A percentile compares a stretch with the other conserved stretches of the same genome.
Evolutionary conservation across 2,888 invertebrate genomes (phyloP).

Genomic region (Pterostichus madidus): DNA sequence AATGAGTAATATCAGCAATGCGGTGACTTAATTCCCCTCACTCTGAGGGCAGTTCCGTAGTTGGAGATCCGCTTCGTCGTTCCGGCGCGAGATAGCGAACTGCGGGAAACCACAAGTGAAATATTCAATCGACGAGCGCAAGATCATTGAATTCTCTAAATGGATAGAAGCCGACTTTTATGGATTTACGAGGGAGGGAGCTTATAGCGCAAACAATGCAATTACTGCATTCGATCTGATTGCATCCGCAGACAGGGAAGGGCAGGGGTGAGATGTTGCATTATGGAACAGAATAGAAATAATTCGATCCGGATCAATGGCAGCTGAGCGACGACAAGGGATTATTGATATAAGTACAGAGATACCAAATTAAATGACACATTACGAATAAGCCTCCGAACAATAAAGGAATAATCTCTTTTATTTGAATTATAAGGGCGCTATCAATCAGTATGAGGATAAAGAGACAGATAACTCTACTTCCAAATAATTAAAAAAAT

Average conservation of each 20-base stretch:
- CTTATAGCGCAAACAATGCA: conserved; percentile 60
- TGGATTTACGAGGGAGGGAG: conserved; percentile 40
- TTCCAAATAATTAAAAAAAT: too few relatives aligned
- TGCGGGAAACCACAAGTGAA: conserved; percentile 19
- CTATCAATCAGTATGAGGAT: too few relatives aligned
- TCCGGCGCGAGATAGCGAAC: too few relatives aligned
- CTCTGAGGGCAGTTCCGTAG: conserved; percentile 4
- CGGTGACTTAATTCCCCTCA: background rate
- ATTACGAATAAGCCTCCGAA: background rate
- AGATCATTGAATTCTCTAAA: conserved; percentile 46
- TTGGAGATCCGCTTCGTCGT: background rate
- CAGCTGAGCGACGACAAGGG: conserved; percentile 17
- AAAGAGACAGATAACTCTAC: too few relatives aligned
- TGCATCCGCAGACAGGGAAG: conserved; percentile 33
- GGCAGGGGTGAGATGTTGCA: conserved; percentile 28
- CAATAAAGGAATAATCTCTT: too few relatives aligned
- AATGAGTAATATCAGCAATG: conserved; percentile 16
- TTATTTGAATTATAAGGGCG: too few relatives aligned
- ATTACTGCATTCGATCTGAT: conserved; percentile 57
- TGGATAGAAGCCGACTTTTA: conserved; percentile 30
- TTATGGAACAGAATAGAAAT: conserved; percentile 46
- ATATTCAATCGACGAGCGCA: conserved; percentile 49
- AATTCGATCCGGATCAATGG: conserved; percentile 14
- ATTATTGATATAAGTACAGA: conserved; percentile 50
- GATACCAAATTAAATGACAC: conserved; percentile 10